Conservation (phyloP, 2,888 invertebrate species). For the Tipula lateralis region DNA sequence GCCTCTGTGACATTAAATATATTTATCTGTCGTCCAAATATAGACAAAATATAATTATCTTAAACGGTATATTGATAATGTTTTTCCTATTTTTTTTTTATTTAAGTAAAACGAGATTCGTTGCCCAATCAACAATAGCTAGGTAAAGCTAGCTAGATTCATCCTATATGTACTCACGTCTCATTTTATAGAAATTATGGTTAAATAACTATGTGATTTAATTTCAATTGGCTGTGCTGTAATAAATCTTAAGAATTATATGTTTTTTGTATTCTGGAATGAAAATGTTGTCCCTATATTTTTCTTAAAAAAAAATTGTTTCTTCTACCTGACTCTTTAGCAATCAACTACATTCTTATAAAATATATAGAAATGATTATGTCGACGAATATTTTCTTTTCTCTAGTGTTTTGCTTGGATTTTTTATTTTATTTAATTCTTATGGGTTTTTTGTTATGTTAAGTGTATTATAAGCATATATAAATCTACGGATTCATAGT, state of each 20-base stretch:
- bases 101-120: not conserved
- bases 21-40: not conserved
- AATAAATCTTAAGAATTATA: not conserved
- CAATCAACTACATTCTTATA: slow-evolving; percentile 9
- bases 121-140: not conserved
- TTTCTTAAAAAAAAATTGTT: not conserved
- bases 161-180: not conserved
- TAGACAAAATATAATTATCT: not conserved
- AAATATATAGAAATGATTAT: not conserved
- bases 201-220: not conserved
- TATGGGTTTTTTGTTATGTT: not conserved
- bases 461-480: not conserved
- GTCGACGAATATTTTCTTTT: not conserved
- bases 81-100: not conserved
- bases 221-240: not conserved
- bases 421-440: not conserved
- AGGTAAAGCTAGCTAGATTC: no score
- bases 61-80: not conserved
- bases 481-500: not conserved
- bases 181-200: not conserved
- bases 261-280: not conserved
- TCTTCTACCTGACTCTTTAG: not conserved
- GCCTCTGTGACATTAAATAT: no score
- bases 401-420: not conserved
- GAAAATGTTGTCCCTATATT: not conserved